Evolutionary conservation across 35 echinoderm and acorn worm genomes (phyloP).

Genomic region (Apostichopus japonicus): DNA sequence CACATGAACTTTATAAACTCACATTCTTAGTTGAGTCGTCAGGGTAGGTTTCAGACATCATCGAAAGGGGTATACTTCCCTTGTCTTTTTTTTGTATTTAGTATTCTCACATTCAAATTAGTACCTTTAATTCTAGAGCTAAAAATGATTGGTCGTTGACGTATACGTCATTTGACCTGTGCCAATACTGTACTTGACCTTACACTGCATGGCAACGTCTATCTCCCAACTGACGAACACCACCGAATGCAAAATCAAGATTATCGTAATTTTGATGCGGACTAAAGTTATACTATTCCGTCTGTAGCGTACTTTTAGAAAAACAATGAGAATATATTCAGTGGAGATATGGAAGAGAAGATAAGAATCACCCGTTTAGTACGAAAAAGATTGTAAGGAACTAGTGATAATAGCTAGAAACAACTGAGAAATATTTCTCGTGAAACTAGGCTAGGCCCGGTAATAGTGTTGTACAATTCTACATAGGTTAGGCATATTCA

Average conservation of each 20-base stretch:
- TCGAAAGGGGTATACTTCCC: neutral
- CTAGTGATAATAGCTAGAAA: no score
- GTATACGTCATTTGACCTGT: neutral
- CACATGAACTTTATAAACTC: neutral
- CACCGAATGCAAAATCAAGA: no score
- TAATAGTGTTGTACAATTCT: neutral
- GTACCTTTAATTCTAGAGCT: neutral
- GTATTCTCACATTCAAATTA: slow-evolving; percentile 25
- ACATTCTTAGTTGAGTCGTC: neutral
- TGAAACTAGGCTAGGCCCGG: neutral
- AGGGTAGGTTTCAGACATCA: neutral
- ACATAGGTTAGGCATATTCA: no score
- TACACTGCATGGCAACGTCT: neutral
- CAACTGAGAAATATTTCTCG: neutral
- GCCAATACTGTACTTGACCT: neutral
- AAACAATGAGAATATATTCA: no score
- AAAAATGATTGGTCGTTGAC: neutral
- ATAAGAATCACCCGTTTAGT: slow-evolving; percentile 16
- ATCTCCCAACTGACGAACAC: neutral
- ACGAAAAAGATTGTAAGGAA: slow-evolving; percentile 10
- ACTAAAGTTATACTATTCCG: no score
- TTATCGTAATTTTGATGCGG: no score
- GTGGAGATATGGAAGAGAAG: slow-evolving; percentile 9
- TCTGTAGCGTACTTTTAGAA: no score
- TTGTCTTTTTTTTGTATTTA: neutral